These are phyloP conservation scores for Drosophila dives DNA, from an alignment of 2,888 invertebrate genomes.

Conservation along the genomic window DNA sequence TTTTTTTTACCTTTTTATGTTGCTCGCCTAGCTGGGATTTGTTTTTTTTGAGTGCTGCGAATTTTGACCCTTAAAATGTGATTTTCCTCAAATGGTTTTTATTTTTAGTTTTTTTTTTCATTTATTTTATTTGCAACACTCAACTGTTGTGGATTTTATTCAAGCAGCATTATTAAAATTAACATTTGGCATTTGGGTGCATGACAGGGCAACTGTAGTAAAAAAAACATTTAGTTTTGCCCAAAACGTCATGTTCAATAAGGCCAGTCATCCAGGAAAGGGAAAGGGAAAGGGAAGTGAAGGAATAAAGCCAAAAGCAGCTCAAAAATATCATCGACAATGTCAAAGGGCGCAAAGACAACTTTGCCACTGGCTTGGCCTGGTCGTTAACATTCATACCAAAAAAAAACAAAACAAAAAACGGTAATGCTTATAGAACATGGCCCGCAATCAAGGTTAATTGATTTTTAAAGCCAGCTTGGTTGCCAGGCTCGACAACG, in stretches of 20 bases:
- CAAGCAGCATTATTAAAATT: slow-evolving; percentile 67
- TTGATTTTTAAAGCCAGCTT: slow-evolving; percentile 78
- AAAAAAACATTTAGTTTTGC: slow-evolving; percentile 48
- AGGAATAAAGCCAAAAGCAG: slow-evolving; percentile 7
- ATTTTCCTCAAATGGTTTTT: slow-evolving; percentile 68
- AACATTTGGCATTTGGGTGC: slow-evolving; percentile 59
- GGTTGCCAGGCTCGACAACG: slow-evolving; percentile 26
- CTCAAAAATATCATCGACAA: slow-evolving; percentile 30
- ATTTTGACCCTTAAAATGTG: slow-evolving; percentile 75
- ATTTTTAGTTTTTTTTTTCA: background rate
- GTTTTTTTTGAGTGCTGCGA: slow-evolving; percentile 37
- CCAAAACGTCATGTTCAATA: slow-evolving; percentile 74
- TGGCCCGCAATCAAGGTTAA: slow-evolving; percentile 82
- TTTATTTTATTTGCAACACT: slow-evolving; percentile 28
- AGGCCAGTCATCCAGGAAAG: slow-evolving; percentile 58
- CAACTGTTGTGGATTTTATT: slow-evolving; percentile 63
- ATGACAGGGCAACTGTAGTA: slow-evolving; percentile 43
- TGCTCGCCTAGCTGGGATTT: slow-evolving; percentile 58
- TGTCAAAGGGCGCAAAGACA: slow-evolving; percentile 55
- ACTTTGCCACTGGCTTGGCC: slow-evolving; percentile 16
- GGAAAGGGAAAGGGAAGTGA: too few species aligned
- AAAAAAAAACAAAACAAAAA: slow-evolving; percentile 31
- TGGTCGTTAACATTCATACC: slow-evolving; percentile 26
- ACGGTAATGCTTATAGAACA: slow-evolving; percentile 29
- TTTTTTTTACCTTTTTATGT: slow-evolving; percentile 37